Base-by-base conservation (phyloP, 1,140 invertebrate genomes). In the Drosophila mayri region DNA sequence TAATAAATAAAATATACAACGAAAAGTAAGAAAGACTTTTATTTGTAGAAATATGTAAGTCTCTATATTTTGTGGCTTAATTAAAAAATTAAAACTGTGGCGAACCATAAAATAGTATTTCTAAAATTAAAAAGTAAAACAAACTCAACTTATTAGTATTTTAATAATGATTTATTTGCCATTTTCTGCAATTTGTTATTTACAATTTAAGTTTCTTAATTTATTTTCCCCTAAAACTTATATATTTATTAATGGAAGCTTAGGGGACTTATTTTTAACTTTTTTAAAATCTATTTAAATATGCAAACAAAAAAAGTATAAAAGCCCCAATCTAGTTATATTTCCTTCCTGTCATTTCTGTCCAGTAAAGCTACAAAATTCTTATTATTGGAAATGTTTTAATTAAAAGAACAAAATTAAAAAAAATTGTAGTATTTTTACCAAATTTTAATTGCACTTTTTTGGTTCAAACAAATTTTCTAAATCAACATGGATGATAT, bases 401-500 rank as follows among this genome's bases (percentile, higher is more conserved):
- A 61, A 60, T 20, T n/a, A 0, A 18, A 28, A 7, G 1, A 64
- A 14, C 16, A n/a, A 40, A 66, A 49, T 65, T 20, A 41, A 16
- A 41, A 16, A 3, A 7, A 3, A 12, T 35, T 52, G 30, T 20
- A 44, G 20, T 12, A n/a, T n/a, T 65, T 35, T 35, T 9, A 14
- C 4, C 11, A 16, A 32, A 57, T 68, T 37, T 22, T 7, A 2
- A 16, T 22, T 22, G 7, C 4, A 18, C 8, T n/a, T 54, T 28
- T 18, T 22, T 9, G n/a, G 37, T n/a, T 11, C 0, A 0, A 4
- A 49, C 35, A 44, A 38, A 28, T 14, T 68, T 10, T 16, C 0
- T 12, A 1, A 3, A 10, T 35, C 30, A 30, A 1, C 12, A 86
- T 87, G 84, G 83, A 87, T 50, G 84, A 87, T 3, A 77, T 49